Base-by-base conservation (phyloP, 2,113 vertebrate species). In the Lophius piscatorius region DNA sequence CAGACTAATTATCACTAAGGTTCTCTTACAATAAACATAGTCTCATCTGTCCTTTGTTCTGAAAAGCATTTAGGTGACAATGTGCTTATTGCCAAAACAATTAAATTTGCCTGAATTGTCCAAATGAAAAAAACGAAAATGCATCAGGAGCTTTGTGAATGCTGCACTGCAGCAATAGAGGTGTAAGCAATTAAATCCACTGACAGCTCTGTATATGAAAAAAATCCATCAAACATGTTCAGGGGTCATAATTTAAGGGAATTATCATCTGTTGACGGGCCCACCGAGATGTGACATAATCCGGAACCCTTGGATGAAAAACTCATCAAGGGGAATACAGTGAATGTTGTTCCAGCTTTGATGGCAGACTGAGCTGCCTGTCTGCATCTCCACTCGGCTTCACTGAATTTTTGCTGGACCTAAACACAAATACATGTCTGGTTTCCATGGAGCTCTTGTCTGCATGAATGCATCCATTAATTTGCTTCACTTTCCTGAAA, bases 121-220 rank as follows among this genome's bases (percentile, higher is more conserved):
- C 13, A 31, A 54, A 52, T 76, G 67, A 76, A 74, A 57, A 17
- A 16, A 28, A 26, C 23, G n/a, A n/a, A 20, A 73, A 59, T 66
- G 63, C 38, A 31, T 61, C 66, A 46, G 52, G 45, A 55, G 41
- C 56, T 38, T 38, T 58, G 24, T 44, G 20, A 1, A 17, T 23
- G 36, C 56, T 9, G 34, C 36, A 56, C n/a, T n/a, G 50, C 61
- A 40, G 69, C 70, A 77, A 59, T 78, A 73, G 61, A 79, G 55
- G 61, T 44, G 57, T 36, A 16, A 33, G 66, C 64, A 83, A 63
- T 70, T 67, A 78, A 34, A 51, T 59, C 34, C 18, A 49, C 54
- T 26, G 36, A 42, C 56, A 28, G 39, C 21, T 18, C 26, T 55
- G 72, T 57, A 80, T 66, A 81, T 71, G 66, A 82, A 83, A 74